Base-by-base conservation (phyloP, 2,113 vertebrate genomes). In the Spilogale gracilis region DNA sequence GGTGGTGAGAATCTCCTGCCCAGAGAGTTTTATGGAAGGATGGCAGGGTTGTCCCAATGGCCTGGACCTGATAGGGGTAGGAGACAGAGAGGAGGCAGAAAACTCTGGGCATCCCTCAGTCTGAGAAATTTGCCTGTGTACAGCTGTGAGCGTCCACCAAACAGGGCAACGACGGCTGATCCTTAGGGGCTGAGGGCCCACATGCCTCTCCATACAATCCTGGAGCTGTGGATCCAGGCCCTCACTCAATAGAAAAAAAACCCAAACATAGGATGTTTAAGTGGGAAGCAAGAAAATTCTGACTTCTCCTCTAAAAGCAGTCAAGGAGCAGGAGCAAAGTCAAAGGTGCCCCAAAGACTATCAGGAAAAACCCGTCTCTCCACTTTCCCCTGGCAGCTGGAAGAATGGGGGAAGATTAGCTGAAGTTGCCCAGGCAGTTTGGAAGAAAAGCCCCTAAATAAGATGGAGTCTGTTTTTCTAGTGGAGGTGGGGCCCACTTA, bases 351-450 rank as follows among this genome's bases (percentile, higher is more conserved):
- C 27, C 50, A 58, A 63, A 93, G 79, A 95, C 52, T 32, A 61
- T 67, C 93, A 80, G 80, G 94, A 92, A 92, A 96, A 96, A 97
- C 90, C 91, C 65, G 92, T 96, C 97, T 94, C 61, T 79, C 95
- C 4, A 86, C 74, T 96, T 58, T 69, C 52, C 43, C 18, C 18
- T 73, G 65, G 83, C 43, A 60, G 56, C 61, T 93, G 54, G 48
- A 82, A 60, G 76, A 56, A 25, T 52, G 86, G 17, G 17, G 9
- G 8, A 16, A 83, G 89, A 87, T 86, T 89, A 95, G 14, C 43
- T 80, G 82, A 63, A 91, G 81, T 54, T 95, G 52, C 54, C 58
- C 17, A 65, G 93, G 96, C 61, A 94, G 52, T 61, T 83, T 56
- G n/a, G 38, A 96, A 92, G 83, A 89, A 92, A 86, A 93, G 30